These are phyloP conservation scores for Sweltsa coloradensis DNA, from an alignment of 1,140 invertebrate species.

Conservation along the genomic window DNA sequence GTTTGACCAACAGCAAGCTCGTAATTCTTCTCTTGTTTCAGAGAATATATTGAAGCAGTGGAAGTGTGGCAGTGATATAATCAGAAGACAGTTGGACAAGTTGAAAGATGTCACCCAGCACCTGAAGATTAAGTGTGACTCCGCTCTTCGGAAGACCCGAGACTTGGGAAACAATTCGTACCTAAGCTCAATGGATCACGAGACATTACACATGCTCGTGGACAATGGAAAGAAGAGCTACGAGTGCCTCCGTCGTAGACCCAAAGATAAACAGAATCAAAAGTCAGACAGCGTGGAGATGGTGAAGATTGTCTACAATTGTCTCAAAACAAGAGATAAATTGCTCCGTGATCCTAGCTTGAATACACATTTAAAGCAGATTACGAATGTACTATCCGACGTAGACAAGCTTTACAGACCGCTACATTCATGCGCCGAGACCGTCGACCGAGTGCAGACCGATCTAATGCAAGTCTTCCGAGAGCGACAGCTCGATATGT, in stretches of 20 bases:
- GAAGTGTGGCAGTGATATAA: neutral
- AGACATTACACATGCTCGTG: too few relatives aligned
- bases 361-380: slow-evolving; percentile 7
- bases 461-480: neutral
- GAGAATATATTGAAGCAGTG: neutral
- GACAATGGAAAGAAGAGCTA: slow-evolving; percentile 11
- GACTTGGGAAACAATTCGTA: neutral
- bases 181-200: too few relatives aligned
- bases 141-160: neutral
- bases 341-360: slow-evolving; percentile 9
- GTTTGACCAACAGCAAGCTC: neutral
- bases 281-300: slow-evolving; percentile 10
- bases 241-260: slow-evolving; percentile 7
- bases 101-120: neutral
- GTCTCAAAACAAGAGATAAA: slow-evolving; percentile 11
- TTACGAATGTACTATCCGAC: neutral
- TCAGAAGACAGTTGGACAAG: neutral
- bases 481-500: slow-evolving; percentile 3
- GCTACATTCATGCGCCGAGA: neutral
- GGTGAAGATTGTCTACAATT: slow-evolving; percentile 14
- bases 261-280: slow-evolving; percentile 7
- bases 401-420: neutral
- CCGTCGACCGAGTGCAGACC: neutral
- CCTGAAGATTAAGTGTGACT: neutral
- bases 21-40: neutral